Base-by-base conservation (phyloP, 2,797 vertebrate genomes). In the Cottoperca gobio region DNA sequence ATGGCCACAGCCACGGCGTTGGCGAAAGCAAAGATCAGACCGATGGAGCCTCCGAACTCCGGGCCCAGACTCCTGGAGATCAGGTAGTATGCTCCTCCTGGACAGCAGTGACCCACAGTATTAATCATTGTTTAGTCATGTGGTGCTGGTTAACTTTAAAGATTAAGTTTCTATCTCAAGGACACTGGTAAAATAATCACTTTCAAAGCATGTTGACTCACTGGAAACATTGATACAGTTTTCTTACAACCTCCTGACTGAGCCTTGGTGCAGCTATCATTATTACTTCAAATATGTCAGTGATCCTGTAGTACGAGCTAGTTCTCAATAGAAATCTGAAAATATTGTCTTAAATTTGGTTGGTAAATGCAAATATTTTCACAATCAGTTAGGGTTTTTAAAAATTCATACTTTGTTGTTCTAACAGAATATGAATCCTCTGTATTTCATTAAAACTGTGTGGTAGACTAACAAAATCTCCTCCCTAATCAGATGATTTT, bases 1-100 rank as follows among this genome's bases (percentile, higher is more conserved):
- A 99, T 99, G 82, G 98, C 97, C 82, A 99, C 97, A 3, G 98
- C 98, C 68, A 99, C 98, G 2, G 98, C 98, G 61, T 99, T 99
- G 69, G 97, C 97, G 79, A 99, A 99, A 59, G 97, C 96, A 35
- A 99, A 99, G 71, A 99, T 99, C 6, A 99, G 94, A 4, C 98
- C 98, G 26, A 99, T 99, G 21, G 98, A 97, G 40, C 98, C 97
- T 55, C 98, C 98, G 49, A 99, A 99, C 91, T 99, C 98, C 6
- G 97, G 97, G 6, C 97, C 98, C 73, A 99, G 89, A 85, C 97
- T 99, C 91, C 97, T 95, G 74, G 98, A 99, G 94, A 99, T 99
- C 86, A 99, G 92, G 88, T 99, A 99, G 92, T 99, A 99, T 0
- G 97, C 98, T 45, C 98, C 97, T 42, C 97, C 97, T 99, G 81